These are phyloP conservation scores for Busseola fusca DNA, from an alignment of 2,888 invertebrate species.

Conservation along the genomic window DNA sequence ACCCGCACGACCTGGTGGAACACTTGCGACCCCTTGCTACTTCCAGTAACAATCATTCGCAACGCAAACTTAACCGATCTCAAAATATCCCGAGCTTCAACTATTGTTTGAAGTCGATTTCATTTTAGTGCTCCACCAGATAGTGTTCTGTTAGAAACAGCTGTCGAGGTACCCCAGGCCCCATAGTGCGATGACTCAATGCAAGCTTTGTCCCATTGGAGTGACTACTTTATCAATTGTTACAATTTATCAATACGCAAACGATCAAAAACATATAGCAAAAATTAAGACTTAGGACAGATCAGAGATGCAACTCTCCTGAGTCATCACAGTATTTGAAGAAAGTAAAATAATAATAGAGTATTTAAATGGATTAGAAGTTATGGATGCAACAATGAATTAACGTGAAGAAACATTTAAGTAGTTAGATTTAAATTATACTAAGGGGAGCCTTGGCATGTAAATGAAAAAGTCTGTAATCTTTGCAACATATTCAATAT, in stretches of 20 bases:
- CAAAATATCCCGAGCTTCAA: neutral
- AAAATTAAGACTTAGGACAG: slow-evolving; percentile 71
- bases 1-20: slow-evolving; percentile 55
- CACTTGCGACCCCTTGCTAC: slow-evolving; percentile 12
- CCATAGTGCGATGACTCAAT: slow-evolving; percentile 89
- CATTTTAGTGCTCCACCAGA: slow-evolving; percentile 63
- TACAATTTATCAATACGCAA: slow-evolving; percentile 62
- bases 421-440: slow-evolving; percentile 65
- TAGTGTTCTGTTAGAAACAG: slow-evolving; percentile 59
- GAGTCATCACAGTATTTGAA: slow-evolving; percentile 88
- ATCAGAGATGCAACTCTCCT: slow-evolving; percentile 77
- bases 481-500: slow-evolving; percentile 87
- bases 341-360: slow-evolving; percentile 71
- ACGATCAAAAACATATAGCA: slow-evolving; percentile 65
- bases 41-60: slow-evolving; percentile 6
- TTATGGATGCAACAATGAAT: slow-evolving; percentile 80
- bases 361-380: slow-evolving; percentile 69
- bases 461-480: slow-evolving; percentile 85
- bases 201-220: slow-evolving; percentile 87
- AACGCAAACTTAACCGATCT: neutral
- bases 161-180: slow-evolving; percentile 76
- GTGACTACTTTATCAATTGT: slow-evolving; percentile 64
- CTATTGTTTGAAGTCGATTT: neutral
- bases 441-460: slow-evolving; percentile 73
- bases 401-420: slow-evolving; percentile 74